Base-by-base conservation (phyloP, 37 sponge, comb jelly and placozoan species). In the Crambe crambe region DNA sequence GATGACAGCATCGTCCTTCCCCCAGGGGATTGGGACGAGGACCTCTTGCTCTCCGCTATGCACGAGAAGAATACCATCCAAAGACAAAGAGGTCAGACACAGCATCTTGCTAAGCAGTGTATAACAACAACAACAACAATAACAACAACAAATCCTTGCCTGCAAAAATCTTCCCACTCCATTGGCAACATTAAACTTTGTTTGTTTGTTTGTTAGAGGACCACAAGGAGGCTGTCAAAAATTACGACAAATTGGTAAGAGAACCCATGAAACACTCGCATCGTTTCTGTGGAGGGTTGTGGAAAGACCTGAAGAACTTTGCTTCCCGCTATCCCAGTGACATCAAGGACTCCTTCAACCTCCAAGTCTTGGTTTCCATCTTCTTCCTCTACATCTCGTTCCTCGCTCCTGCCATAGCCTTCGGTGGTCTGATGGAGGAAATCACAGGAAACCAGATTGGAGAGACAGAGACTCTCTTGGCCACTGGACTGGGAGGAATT, bases 21-120 rank as follows among this genome's bases (percentile, higher is more conserved):
- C 15, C 94, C 90, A 29, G 94, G 94, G 8, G 90, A 93, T 37
- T 93, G 90, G 90, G 87, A 89, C 64, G 64, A 91, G 79, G 87
- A 91, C 44, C 70, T 85, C 32, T 43, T 91, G 10, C 73, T 83
- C 30, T 87, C 84, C 3, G 75, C 81, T 75, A 90, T 90, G 79
- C 78, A 90, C 29, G 78, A 89, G 56, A 78, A 75, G 41, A 72
- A 82, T 29, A 70, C 68, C 37, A 15, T 10, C 0, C 65, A 78
- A 37, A 82, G 77, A 70, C 70, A 57, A 37, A 88, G 72, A 77
- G 79, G 89, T 82, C 70, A 57, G 30, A 88, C 71, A 77, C 74
- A 83, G 77, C 42, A 73, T 64, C 32, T 6, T 26, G 15, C 37
- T 6, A 32, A n/a, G n/a, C n/a, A n/a, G n/a, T n/a, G n/a, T n/a